Conservation (phyloP, 2,113 vertebrate species). For the Lipophrys pholis region DNA sequence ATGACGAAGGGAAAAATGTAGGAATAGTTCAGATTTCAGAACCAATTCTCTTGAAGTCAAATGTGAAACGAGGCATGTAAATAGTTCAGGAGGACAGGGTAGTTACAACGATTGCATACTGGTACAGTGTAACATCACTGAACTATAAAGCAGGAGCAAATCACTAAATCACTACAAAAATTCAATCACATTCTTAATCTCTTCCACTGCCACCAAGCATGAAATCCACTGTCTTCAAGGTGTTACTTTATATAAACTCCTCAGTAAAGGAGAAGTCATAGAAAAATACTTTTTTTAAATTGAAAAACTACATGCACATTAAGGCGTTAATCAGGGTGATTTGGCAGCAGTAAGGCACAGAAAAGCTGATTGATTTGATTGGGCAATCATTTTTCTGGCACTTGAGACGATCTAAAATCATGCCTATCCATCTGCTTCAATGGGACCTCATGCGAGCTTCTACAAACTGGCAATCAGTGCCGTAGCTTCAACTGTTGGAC, state of each 20-base stretch:
- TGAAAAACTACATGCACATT: conserved; percentile 20
- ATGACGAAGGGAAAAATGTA: not conserved
- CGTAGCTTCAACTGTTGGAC: conserved; percentile 19
- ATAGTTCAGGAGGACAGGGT: not conserved
- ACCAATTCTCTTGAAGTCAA: not conserved
- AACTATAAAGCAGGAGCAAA: not conserved
- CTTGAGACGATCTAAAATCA: conserved; percentile 26
- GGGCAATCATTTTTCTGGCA: conserved; percentile 32
- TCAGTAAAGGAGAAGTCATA: conserved; percentile 6
- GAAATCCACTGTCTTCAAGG: conserved; percentile 6
- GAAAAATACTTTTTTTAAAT: not conserved
- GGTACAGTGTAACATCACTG: conserved; percentile 2
- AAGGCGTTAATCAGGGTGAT: conserved; percentile 14
- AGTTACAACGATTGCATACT: conserved; percentile 18
- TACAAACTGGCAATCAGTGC: conserved; percentile 22
- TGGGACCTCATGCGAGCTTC: conserved; percentile 6
- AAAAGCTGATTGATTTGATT: conserved; percentile 30
- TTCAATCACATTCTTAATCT: conserved; percentile 28
- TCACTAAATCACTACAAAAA: conserved; percentile 10
- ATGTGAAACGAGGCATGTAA: not conserved
- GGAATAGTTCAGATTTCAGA: not conserved
- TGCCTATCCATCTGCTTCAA: conserved; percentile 18
- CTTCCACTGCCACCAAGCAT: not conserved
- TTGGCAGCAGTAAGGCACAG: conserved; percentile 3
- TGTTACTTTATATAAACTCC: conserved; percentile 3